Percentiles rank a stretch among this genome's conserved stretches.
These are phyloP conservation scores for Metellina segmentata DNA, from an alignment of 2,888 invertebrate genomes.

Conservation along the genomic window DNA sequence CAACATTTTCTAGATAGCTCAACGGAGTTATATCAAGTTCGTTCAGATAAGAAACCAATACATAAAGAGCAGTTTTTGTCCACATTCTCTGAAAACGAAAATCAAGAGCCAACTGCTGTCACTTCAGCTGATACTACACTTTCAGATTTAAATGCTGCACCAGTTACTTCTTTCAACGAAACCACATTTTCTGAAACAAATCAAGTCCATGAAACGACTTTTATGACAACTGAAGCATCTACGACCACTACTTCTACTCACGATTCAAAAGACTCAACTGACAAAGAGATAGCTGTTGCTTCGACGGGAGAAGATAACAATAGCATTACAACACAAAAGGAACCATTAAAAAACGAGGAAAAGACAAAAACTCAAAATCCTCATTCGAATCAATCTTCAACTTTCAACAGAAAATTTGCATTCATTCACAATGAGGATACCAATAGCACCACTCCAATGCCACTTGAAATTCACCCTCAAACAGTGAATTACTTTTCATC, in stretches of 20 bases:
- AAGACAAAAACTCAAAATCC: conserved; percentile 2
- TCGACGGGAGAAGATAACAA: background rate
- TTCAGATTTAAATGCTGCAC: background rate
- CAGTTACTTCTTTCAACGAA: background rate
- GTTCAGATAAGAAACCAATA: background rate
- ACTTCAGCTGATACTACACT: background rate
- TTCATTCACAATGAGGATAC: conserved; percentile 69
- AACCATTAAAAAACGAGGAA: background rate
- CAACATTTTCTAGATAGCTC: background rate
- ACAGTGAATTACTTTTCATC: conserved; percentile 6
- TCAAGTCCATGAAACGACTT: background rate
- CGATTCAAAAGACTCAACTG: background rate
- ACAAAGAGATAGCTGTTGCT: background rate
- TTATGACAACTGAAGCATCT: background rate
- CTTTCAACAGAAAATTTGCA: conserved; percentile 73
- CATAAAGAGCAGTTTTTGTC: background rate
- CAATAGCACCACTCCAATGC: conserved; percentile 58
- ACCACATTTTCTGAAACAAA: background rate
- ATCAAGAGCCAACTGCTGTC: background rate
- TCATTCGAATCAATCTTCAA: conserved; percentile 19
- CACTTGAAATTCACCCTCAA: conserved; percentile 2
- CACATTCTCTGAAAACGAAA: background rate
- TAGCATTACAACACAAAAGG: background rate
- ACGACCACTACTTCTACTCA: background rate
- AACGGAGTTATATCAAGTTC: conserved; percentile 17